These are phyloP conservation scores for Drosophila chauvacae DNA, from an alignment of 1,140 invertebrate species.

Conservation along the genomic window DNA sequence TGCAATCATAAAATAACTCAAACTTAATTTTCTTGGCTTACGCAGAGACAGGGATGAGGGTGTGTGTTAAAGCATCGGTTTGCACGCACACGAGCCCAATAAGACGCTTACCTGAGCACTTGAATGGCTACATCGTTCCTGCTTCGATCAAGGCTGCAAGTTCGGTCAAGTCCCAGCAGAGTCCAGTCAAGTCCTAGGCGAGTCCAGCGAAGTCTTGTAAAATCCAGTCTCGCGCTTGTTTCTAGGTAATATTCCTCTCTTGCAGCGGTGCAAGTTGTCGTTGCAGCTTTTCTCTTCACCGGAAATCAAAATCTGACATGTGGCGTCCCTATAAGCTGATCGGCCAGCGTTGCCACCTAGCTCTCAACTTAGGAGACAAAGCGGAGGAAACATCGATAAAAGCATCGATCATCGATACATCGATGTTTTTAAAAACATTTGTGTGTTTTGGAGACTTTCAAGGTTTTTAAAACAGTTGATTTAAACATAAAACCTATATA, in stretches of 20 bases:
- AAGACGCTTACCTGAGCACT: not conserved
- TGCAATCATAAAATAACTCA: conserved; percentile 64
- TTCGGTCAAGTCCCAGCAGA: not conserved
- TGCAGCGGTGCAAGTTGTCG: not conserved
- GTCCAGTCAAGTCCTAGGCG: not conserved
- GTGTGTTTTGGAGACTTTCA: too few relatives aligned
- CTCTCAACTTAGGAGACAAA: not conserved
- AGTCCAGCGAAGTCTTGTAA: not conserved
- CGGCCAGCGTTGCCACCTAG: not conserved
- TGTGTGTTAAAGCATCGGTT: too few relatives aligned
- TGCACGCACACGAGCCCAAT: not conserved
- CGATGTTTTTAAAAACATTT: not conserved
- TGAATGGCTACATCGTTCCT: too few relatives aligned
- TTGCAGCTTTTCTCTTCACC: not conserved
- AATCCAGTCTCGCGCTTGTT: not conserved
- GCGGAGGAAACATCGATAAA: not conserved
- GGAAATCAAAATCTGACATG: not conserved
- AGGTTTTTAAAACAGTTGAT: too few relatives aligned
- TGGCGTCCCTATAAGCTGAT: not conserved
- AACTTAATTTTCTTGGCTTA: conserved; percentile 42
- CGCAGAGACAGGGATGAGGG: not conserved
- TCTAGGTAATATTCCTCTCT: not conserved
- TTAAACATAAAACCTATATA: too few relatives aligned
- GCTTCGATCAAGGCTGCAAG: not conserved
- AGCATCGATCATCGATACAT: not conserved